Evolutionary conservation across 2,113 vertebrate species (phyloP).

Genomic region (Climacteris rufus): DNA sequence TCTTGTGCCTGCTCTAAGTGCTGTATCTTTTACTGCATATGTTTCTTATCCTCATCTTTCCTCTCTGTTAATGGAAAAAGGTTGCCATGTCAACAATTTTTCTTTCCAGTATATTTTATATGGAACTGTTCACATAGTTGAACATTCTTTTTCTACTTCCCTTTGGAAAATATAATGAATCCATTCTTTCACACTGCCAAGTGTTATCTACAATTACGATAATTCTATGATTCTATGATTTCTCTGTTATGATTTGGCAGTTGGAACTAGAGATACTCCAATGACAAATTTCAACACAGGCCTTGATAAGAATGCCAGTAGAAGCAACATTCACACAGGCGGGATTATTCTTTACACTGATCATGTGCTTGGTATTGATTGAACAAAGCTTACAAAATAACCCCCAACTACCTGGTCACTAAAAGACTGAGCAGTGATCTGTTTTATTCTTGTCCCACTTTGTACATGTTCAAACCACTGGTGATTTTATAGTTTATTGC

Average conservation of each 20-base stretch:
- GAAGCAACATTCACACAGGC: background rate
- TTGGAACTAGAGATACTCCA: background rate
- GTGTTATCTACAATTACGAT: conserved; percentile 7
- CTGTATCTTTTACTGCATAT: conserved; percentile 30
- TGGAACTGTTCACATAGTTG: conserved; percentile 11
- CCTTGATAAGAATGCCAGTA: background rate
- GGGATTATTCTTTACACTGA: background rate
- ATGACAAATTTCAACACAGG: background rate
- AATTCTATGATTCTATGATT: background rate
- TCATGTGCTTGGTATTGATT: background rate
- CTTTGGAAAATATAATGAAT: conserved; percentile 40
- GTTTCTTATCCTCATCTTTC: conserved; percentile 56
- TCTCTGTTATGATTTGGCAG: background rate
- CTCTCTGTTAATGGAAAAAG: conserved; percentile 23
- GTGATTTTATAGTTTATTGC: background rate
- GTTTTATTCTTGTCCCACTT: background rate
- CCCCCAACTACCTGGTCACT: background rate
- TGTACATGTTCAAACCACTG: background rate
- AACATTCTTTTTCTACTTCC: background rate
- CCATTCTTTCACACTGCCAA: conserved; percentile 19
- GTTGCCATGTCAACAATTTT: conserved; percentile 29
- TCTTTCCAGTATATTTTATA: conserved; percentile 38
- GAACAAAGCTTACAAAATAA: background rate
- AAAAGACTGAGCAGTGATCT: background rate
- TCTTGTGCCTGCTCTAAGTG: conserved; percentile 48